These are phyloP conservation scores for Drosophila mercatorum DNA, from an alignment of 2,888 invertebrate species.

Conservation along the genomic window DNA sequence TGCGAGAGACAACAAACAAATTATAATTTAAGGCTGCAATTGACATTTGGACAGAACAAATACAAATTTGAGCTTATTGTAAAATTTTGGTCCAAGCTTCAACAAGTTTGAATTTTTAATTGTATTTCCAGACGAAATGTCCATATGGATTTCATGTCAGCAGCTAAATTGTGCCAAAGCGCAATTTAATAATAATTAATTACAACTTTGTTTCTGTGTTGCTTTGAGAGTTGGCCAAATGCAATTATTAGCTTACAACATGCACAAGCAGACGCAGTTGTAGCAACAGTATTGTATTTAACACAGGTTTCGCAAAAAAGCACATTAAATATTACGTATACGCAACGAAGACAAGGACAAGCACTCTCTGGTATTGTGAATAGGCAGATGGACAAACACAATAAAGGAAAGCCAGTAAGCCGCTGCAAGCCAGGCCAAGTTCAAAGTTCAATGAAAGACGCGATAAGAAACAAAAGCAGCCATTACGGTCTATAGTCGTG, in stretches of 20 bases:
- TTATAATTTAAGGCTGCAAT: conserved; percentile 20
- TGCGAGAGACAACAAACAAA: conserved; percentile 10
- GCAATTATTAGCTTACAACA: conserved; percentile 30
- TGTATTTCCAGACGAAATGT: neutral
- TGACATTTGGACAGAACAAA: conserved; percentile 39
- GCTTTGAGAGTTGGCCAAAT: conserved; percentile 32
- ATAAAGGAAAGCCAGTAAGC: conserved; percentile 62
- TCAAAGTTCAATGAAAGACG: conserved; percentile 70
- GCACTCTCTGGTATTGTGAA: conserved; percentile 1
- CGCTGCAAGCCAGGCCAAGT: conserved; percentile 58
- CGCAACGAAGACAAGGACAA: conserved; percentile 52
- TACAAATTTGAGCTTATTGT: conserved; percentile 5
- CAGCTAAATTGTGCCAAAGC: conserved; percentile 25
- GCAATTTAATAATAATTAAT: conserved; percentile 23
- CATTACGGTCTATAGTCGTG: conserved; percentile 19
- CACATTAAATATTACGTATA: conserved; percentile 59
- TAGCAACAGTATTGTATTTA: conserved; percentile 32
- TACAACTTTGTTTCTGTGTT: conserved; percentile 10
- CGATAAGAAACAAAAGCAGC: conserved; percentile 37
- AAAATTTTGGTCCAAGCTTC: neutral
- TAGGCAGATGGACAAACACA: conserved; percentile 16
- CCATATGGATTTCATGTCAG: conserved; percentile 4
- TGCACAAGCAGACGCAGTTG: conserved; percentile 12
- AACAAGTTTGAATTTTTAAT: neutral
- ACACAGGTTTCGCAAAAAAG: conserved; percentile 33